Evolutionary conservation across 1,140 invertebrate genomes (phyloP), one percentile per base, ranked within the genome.

Genomic region (Stratiolaelaps scimitus): DNA sequence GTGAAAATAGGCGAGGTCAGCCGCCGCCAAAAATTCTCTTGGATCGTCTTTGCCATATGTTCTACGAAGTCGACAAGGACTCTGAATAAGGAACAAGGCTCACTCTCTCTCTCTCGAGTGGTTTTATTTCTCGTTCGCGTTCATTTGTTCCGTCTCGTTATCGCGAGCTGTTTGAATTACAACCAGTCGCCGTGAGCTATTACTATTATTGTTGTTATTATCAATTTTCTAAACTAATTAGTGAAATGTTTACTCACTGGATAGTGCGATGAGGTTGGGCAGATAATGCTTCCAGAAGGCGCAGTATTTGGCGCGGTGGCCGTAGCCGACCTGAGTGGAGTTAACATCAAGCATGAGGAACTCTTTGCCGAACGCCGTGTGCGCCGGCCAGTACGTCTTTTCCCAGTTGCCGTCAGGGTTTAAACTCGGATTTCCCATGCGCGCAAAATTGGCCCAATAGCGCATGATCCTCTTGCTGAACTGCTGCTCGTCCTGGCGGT

Each of bases 211-310:
- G n/a, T n/a, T n/a, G n/a, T n/a, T n/a, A n/a, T n/a, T n/a, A n/a
- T n/a, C n/a, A n/a, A n/a, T n/a, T n/a, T n/a, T n/a, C n/a, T n/a
- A n/a, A n/a, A n/a, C n/a, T n/a, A n/a, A n/a, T n/a, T n/a, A n/a
- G n/a, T n/a, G n/a, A n/a, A n/a, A n/a, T 10, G 10, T 10, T 40
- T 4, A 60, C 64, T 72, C 72, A 81, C 80, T 74, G 64, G 78
- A 76, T 10, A 83, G 82, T 70, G 84, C 79, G 68, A 89, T 82
- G 34, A 95, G 78, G 74, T 90, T 85, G 65, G 92, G 92, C 74
- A 95, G 80, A 75, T 93, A 92, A 73, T 89, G 85, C 75, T 92
- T 89, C 92, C 92, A 96, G 77, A 96, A 96, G 65, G 89, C 88
- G 79, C 92, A 96, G 75, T 94, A 83, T 76, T 89, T 89, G 67